These are phyloP conservation scores for Lamproptera curius DNA, from an alignment of 2,888 invertebrate species.

Conservation along the genomic window DNA sequence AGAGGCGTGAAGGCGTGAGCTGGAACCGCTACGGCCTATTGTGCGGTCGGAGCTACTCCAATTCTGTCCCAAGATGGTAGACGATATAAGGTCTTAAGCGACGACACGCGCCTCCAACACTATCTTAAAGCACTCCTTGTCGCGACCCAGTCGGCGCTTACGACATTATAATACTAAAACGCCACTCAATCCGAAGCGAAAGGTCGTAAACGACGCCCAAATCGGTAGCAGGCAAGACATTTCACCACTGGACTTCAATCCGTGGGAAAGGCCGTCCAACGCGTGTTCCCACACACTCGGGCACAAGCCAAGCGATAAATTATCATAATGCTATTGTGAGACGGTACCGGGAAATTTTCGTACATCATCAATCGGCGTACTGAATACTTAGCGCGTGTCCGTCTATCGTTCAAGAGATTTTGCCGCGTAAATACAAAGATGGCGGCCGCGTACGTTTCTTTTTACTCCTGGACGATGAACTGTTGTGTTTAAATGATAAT, in stretches of 20 bases:
- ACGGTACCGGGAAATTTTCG: constrained; percentile 78
- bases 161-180: too few relatives aligned
- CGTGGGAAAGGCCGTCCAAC: constrained; percentile 78
- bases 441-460: too few relatives aligned
- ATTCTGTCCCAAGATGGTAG: constrained; percentile 60
- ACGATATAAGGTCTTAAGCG: constrained; percentile 55
- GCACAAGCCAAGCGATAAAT: constrained; percentile 79
- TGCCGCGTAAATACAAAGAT: too few relatives aligned
- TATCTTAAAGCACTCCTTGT: constrained; percentile 36
- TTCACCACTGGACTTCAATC: constrained; percentile 42
- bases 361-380: constrained; percentile 76
- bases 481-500: too few relatives aligned
- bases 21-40: constrained; percentile 73
- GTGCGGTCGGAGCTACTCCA: constrained; percentile 77
- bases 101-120: constrained; percentile 38
- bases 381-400: constrained; percentile 78
- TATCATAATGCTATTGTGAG: constrained; percentile 79
- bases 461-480: too few relatives aligned
- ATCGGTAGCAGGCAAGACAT: constrained; percentile 44
- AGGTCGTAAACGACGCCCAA: constrained; percentile 50
- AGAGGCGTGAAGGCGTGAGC: constrained; percentile 69
- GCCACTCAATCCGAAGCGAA: constrained; percentile 34
- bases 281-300: constrained; percentile 79
- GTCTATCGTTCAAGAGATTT: too few relatives aligned
- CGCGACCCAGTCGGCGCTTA: constrained; percentile 41